phyloP scores from a whole-genome alignment of 2,888 invertebrate species.

The Boloria selene region DNA sequence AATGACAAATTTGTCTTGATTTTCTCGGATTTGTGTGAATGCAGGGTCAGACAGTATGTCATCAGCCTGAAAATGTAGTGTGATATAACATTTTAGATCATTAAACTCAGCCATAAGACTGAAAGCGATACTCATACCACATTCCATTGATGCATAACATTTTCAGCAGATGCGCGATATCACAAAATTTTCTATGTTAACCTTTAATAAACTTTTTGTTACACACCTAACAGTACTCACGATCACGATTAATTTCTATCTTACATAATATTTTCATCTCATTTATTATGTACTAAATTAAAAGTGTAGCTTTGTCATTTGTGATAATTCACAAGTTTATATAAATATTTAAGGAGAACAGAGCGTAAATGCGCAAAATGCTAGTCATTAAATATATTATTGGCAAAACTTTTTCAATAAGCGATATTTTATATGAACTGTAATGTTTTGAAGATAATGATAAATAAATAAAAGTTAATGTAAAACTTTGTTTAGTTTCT shows the following conservation, averaged over 20 bases:
- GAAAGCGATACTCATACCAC: conserved; percentile 53
- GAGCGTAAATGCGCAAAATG: neutral
- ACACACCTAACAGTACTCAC: conserved; percentile 12
- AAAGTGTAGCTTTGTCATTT: neutral
- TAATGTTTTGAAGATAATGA: too few relatives aligned
- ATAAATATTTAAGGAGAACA: too few relatives aligned
- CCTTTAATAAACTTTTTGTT: neutral
- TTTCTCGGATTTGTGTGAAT: neutral
- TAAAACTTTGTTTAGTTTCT: too few relatives aligned
- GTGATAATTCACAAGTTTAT: too few relatives aligned
- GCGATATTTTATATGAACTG: neutral
- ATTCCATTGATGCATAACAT: conserved; percentile 50
- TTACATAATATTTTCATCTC: neutral
- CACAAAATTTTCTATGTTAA: conserved; percentile 8
- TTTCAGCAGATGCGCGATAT: conserved; percentile 19
- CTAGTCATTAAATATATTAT: conserved; percentile 9
- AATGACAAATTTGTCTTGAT: neutral
- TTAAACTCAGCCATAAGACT: conserved; percentile 52
- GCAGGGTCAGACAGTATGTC: conserved; percentile 1
- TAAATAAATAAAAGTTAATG: too few relatives aligned
- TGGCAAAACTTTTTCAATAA: conserved; percentile 5
- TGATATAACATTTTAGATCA: conserved; percentile 9
- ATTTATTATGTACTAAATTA: neutral
- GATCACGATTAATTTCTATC: neutral
- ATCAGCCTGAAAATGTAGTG: conserved; percentile 13